Percentiles rank a stretch among this genome's conserved stretches.
Conservation (phyloP, 2,888 invertebrate genomes). For the Orthonevra nobilis region DNA sequence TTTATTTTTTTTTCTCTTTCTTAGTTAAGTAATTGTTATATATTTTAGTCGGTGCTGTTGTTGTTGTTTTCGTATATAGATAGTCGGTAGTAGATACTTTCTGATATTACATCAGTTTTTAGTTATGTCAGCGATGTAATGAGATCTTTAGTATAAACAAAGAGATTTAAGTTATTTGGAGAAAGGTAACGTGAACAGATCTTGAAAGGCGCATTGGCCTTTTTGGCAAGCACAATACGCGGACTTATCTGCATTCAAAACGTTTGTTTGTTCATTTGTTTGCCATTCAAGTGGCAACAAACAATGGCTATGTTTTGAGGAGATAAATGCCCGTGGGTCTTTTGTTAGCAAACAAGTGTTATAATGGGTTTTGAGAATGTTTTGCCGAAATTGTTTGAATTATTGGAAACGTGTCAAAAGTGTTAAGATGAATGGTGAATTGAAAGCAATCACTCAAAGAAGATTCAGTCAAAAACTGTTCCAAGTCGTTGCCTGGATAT, state of each 20-base stretch:
- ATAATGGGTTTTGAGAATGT: too few species aligned
- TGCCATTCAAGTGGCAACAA: conserved; percentile 19
- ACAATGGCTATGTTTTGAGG: conserved; percentile 14
- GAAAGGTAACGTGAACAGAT: conserved; percentile 45
- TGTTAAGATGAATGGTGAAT: too few species aligned
- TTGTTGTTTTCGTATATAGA: conserved; percentile 12
- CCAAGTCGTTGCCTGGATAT: too few species aligned
- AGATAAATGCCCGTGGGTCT: conserved; percentile 10
- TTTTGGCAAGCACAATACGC: conserved; percentile 27
- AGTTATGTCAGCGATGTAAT: conserved; percentile 49
- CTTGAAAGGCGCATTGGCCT: conserved; percentile 38
- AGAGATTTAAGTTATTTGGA: conserved; percentile 1
- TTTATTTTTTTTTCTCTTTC: conserved; percentile 8
- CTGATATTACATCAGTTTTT: conserved; percentile 49
- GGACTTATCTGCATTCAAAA: background rate
- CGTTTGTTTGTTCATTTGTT: background rate
- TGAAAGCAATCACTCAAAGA: too few species aligned
- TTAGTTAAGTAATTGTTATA: conserved; percentile 59
- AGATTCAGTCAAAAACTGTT: too few species aligned
- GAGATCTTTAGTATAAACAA: conserved; percentile 11
- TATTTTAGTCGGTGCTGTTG: conserved; percentile 32
- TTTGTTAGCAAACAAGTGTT: conserved; percentile 5
- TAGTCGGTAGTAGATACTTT: conserved; percentile 9
- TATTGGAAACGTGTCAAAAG: too few species aligned
- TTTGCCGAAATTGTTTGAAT: too few species aligned